Evolutionary conservation across 2,113 vertebrate species (phyloP), one percentile per base, ranked within the genome.

Genomic region (Silurus asotus): DNA sequence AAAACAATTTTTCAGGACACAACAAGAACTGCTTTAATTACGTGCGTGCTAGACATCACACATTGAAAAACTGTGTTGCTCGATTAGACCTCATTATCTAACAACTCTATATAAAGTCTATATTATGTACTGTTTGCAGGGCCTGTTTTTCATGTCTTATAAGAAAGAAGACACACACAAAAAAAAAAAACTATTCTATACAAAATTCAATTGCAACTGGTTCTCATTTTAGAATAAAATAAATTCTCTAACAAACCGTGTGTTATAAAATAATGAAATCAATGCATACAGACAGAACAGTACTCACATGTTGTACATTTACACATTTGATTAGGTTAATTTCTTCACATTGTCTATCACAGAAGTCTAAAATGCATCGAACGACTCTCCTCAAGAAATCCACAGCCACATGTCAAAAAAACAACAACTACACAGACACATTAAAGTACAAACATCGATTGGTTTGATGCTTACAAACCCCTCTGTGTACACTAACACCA

Each of bases 401-500:
- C 80, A 75, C 25, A 76, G 13, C 20, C 28, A 65, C 9, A 67
- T 45, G 28, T 79, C 28, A 67, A 20, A 76, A 65, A 53, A 58
- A 6, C 17, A 14, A 70, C 7, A 85, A 7, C 37, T 37, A 37
- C 37, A 37, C 74, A 79, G 6, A 58, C 23, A 61, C 53, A 80
- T 78, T 85, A 62, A 48, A 69, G 25, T 48, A 65, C 25, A 49
- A n/a, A 64, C 17, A 81, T 28, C 55, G 69, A 84, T 17, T 62
- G 25, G 25, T n/a, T 13, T 45, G 25, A 72, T 28, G 45, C 9
- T 58, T 25, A 53, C 48, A 56, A 45, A 23, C 58, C 5, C 61
- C 72, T 55, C 48, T 64, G 23, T 62, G 56, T 64, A 51, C 19
- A 64, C 7, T 59, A 53, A 62, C 61, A 2, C 2, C 88, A 92